Conservation (phyloP, 2,797 vertebrate species). For the Cyprinodon diabolis region DNA sequence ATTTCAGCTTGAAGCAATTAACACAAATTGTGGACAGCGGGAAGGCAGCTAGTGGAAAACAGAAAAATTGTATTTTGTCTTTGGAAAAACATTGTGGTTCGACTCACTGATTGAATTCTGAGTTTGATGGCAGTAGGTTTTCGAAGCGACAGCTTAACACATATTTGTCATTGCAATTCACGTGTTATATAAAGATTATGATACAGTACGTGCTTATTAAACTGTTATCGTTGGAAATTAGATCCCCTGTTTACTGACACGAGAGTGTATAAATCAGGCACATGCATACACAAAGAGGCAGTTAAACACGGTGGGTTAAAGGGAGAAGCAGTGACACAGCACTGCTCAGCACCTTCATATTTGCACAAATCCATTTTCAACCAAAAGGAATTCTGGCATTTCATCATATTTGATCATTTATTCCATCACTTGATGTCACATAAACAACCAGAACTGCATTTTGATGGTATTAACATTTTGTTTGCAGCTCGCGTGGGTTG, state of each 20-base stretch:
- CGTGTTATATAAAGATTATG: background rate
- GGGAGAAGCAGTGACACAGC: conserved; percentile 26
- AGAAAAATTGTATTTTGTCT: conserved; percentile 10
- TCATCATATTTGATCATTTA: conserved; percentile 3
- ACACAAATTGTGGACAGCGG: conserved; percentile 35
- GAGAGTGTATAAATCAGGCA: background rate
- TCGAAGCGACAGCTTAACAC: conserved; percentile 10
- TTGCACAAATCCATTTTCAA: background rate
- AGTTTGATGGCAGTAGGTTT: conserved; percentile 18
- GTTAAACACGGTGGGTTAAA: conserved; percentile 37
- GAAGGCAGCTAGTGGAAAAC: conserved; percentile 26
- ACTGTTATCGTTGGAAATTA: background rate
- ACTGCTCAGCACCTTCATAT: conserved; percentile 34
- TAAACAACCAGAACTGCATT: background rate
- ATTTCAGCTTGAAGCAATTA: conserved; percentile 40
- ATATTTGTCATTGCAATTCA: conserved; percentile 12
- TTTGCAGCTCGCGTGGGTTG: conserved; percentile 29
- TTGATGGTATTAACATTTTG: conserved; percentile 12
- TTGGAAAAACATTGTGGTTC: conserved; percentile 48
- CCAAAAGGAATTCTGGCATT: conserved; percentile 13
- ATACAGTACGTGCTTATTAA: background rate
- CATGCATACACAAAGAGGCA: conserved; percentile 3
- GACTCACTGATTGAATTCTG: conserved; percentile 29
- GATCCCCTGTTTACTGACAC: conserved; percentile 8
- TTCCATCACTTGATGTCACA: background rate